These are phyloP conservation scores for Myotis daubentonii DNA, from an alignment of 2,797 vertebrate genomes.

Conservation along the genomic window DNA sequence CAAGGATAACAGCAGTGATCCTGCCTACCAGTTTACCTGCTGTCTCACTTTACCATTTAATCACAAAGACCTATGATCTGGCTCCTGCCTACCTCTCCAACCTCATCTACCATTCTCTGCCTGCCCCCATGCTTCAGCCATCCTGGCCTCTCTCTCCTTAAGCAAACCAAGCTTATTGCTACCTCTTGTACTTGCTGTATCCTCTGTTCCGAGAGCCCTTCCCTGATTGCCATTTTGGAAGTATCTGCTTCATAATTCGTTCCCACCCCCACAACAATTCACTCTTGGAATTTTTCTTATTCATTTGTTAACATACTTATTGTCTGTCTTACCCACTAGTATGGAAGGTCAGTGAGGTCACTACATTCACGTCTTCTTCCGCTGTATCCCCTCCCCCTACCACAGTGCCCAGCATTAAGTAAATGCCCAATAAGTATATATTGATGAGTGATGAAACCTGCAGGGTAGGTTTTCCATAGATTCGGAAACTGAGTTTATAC, in stretches of 20 bases:
- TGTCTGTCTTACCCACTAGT: not conserved
- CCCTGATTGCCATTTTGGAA: not conserved
- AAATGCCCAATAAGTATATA: not conserved
- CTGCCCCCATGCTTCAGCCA: not conserved
- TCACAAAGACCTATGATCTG: not conserved
- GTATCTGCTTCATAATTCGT: not conserved
- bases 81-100: not conserved
- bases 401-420: not conserved
- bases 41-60: not conserved
- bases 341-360: slow-evolving; percentile 10
- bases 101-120: not conserved
- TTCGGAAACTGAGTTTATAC: not conserved
- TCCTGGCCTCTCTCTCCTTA: not conserved
- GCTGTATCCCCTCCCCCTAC: not conserved
- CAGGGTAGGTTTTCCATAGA: not conserved
- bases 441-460: not conserved
- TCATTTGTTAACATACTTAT: not conserved
- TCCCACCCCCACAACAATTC: not conserved
- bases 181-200: not conserved
- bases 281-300: not conserved
- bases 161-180: not conserved
- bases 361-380: not conserved
- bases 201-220: not conserved
- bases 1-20: slow-evolving; percentile 8
- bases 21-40: slow-evolving; percentile 13